Base-by-base conservation (phyloP, 2,797 vertebrate genomes). In the Philypnodon macrostomus region DNA sequence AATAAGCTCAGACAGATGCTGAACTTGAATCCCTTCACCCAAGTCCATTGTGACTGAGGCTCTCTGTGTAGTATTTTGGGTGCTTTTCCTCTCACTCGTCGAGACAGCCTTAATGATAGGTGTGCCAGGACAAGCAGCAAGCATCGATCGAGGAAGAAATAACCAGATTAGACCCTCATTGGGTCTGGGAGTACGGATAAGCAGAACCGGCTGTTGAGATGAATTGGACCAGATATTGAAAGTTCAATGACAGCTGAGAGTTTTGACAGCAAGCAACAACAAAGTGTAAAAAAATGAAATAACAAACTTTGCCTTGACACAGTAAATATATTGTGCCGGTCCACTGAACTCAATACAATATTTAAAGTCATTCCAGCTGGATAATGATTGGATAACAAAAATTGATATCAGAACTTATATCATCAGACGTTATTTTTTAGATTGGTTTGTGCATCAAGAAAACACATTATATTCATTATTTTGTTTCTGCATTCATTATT, bases 81-180 rank as follows among this genome's bases (percentile, higher is more conserved):
- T 16, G 48, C 42, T 46, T 70, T 60, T 56, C 58, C 64, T 58
- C 41, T 56, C 59, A 61, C 46, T 74, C 70, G 55, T 16, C 45
- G 60, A 81, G 60, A 76, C 71, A 67, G 51, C 58, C 53, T 42
- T 77, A 80, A 81, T 75, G 76, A 79, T 70, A 73, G 75, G 63
- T 79, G 70, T 70, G 65, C 58, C 70, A 70, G 51, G 54, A 62
- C 45, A 47, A 7, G 32, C 38, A 16, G 61, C 7, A 5, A 58
- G n/a, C 72, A 81, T 79, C 56, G 79, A 80, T 86, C 13, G 38
- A 11, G 40, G 35, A 57, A 73, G 71, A 86, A 85, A 83, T 80
- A 77, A 81, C 75, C 74, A 82, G 75, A 85, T 85, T 81, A 82
- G 65, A 54, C 55, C 55, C 58, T 78, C 65, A 62, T 63, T 76